Evolutionary conservation across 2,888 invertebrate species (phyloP).

Genomic region (Ormyrus pomaceus): DNA sequence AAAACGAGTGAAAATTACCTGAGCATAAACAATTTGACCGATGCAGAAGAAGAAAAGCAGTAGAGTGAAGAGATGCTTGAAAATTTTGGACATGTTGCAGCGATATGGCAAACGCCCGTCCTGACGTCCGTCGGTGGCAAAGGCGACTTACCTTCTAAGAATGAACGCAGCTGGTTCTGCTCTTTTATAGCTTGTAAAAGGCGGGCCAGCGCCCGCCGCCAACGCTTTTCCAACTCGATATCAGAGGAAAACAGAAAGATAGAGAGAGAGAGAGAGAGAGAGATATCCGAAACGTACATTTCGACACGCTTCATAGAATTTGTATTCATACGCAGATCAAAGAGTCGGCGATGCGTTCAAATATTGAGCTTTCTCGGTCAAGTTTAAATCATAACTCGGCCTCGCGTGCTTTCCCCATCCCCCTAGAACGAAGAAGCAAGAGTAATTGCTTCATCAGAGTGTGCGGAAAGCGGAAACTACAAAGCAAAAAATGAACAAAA

Average conservation of each 20-base stretch:
- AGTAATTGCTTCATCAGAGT: background rate
- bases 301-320: background rate
- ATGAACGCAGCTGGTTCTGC: background rate
- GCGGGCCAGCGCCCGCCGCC: background rate
- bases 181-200: constrained; percentile 42
- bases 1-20: constrained; percentile 6
- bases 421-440: background rate
- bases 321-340: constrained; percentile 34
- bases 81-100: constrained; percentile 19
- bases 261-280: constrained; percentile 4
- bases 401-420: background rate
- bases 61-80: constrained; percentile 6
- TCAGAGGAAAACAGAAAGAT: constrained; percentile 6
- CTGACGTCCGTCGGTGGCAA: background rate
- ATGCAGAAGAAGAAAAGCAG: constrained; percentile 10
- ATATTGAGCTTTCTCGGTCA: constrained; percentile 47
- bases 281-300: constrained; percentile 6
- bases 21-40: constrained; percentile 14
- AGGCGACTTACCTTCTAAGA: constrained; percentile 13
- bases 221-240: constrained; percentile 1
- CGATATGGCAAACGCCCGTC: background rate
- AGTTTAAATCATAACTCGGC: constrained; percentile 42
- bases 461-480: background rate
- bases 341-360: constrained; percentile 39
- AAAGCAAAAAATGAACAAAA: background rate